Percentiles rank a stretch among this genome's conserved stretches.
phyloP scores from a whole-genome alignment of 2,113 vertebrate genomes.

The Leptobrachium leishanense region DNA sequence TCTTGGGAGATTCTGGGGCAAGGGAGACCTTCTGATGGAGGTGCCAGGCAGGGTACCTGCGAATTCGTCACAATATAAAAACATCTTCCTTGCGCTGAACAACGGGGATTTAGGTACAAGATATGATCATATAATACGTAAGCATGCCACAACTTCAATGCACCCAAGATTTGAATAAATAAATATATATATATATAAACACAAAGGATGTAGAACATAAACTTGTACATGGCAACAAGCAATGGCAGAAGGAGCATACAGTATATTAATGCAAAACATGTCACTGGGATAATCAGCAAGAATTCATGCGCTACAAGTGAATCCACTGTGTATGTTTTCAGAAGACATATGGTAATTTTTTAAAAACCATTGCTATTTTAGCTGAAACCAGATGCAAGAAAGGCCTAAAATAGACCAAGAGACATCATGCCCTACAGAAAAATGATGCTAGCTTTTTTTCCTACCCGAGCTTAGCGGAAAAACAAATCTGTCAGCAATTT shows the following conservation, averaged over 20 bases:
- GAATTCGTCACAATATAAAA: too few relatives aligned
- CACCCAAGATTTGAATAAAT: too few relatives aligned
- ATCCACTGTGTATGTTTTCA: conserved; percentile 46
- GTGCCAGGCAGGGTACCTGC: too few relatives aligned
- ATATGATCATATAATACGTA: too few relatives aligned
- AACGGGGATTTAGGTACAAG: too few relatives aligned
- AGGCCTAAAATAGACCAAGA: conserved; percentile 72
- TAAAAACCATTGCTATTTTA: conserved; percentile 69
- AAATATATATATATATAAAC: too few relatives aligned
- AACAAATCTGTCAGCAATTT: conserved; percentile 74
- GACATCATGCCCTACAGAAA: conserved; percentile 70
- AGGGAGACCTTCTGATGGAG: too few relatives aligned
- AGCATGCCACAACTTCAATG: too few relatives aligned
- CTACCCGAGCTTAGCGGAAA: conserved; percentile 57
- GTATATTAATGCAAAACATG: not conserved
- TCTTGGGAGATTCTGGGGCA: too few relatives aligned
- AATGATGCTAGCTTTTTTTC: conserved; percentile 66
- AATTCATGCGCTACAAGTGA: conserved; percentile 23
- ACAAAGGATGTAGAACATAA: too few relatives aligned
- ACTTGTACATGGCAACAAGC: too few relatives aligned
- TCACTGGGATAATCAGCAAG: not conserved
- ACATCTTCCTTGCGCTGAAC: too few relatives aligned
- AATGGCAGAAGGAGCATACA: not conserved
- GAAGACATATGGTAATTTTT: conserved; percentile 69
- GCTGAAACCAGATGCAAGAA: conserved; percentile 54